Conservation (phyloP, 2,797 vertebrate genomes). For the Loriculus beryllinus region DNA sequence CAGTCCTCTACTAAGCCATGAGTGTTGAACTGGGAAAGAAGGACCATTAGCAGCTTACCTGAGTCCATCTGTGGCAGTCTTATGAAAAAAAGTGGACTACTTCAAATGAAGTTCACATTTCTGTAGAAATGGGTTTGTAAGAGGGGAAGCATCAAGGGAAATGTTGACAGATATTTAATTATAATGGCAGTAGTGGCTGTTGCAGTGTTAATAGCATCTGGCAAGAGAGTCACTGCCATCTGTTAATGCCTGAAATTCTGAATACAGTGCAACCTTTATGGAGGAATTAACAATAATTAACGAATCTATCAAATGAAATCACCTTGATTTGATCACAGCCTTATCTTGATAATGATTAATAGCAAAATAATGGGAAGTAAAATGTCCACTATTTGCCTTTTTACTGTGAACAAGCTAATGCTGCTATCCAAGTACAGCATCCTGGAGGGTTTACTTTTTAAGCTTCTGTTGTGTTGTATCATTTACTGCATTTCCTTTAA, state of each 20-base stretch:
- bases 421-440: not conserved
- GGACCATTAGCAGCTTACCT: not conserved
- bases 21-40: not conserved
- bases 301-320: constrained; percentile 26
- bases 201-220: constrained; percentile 34
- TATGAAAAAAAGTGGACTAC: not conserved
- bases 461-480: not conserved
- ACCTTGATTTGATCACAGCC: constrained; percentile 34
- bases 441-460: not conserved
- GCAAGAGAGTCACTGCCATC: constrained; percentile 5
- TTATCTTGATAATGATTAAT: constrained; percentile 22
- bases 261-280: not conserved
- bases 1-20: not conserved
- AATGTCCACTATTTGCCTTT: not conserved
- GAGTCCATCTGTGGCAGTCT: not conserved
- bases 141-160: constrained; percentile 11
- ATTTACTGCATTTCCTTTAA: not conserved
- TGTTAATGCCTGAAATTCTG: constrained; percentile 26
- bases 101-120: not conserved
- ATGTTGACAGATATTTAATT: constrained; percentile 47
- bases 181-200: constrained; percentile 9
- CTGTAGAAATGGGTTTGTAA: not conserved
- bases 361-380: not conserved
- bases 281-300: constrained; percentile 28
- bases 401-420: not conserved